Evolutionary conservation across 2,888 invertebrate genomes (phyloP).

Genomic region (Caenorhabditis drosophilae): DNA sequence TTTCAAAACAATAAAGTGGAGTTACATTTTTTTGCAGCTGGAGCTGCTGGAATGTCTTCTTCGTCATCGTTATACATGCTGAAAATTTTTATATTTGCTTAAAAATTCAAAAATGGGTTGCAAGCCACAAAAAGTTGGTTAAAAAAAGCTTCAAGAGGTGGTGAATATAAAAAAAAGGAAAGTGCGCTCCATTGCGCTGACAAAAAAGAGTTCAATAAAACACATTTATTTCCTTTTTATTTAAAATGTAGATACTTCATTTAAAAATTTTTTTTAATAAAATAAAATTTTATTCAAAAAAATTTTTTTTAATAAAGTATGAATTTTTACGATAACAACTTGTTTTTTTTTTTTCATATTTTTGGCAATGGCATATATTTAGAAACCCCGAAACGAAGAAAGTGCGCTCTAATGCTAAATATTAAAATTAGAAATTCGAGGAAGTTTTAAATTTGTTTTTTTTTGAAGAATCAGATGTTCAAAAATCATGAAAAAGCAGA

Average conservation of each 20-base stretch:
- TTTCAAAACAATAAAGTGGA: neutral
- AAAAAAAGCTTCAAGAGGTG: neutral
- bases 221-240: neutral
- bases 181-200: neutral
- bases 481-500: neutral
- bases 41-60: conserved; percentile 31
- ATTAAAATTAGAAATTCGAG: neutral
- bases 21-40: conserved; percentile 21
- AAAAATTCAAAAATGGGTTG: no score
- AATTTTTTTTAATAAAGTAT: no score
- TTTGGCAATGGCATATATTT: no score
- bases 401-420: neutral
- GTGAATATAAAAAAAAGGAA: neutral
- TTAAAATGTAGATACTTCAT: no score
- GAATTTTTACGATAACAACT: no score
- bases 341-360: no score
- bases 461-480: no score
- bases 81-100: neutral
- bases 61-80: conserved; percentile 36
- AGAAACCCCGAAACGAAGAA: neutral
- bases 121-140: no score
- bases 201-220: neutral
- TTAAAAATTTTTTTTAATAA: no score
- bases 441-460: conserved; percentile 1
- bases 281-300: no score